Conservation (phyloP, 37 sponge, comb jelly and placozoan genomes). For the Crambe crambe region DNA sequence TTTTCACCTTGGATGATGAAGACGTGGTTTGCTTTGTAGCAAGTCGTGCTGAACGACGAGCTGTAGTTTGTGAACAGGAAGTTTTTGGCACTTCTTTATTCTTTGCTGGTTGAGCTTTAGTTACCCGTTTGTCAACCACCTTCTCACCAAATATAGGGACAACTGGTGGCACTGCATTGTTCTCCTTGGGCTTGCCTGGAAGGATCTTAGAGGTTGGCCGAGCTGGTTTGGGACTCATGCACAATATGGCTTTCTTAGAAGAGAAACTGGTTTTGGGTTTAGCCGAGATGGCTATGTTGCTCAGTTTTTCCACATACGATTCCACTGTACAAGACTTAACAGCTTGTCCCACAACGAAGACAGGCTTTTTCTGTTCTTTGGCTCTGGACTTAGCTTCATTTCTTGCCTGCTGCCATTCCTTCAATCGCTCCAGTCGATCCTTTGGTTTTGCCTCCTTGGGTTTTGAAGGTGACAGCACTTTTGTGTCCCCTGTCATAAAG, state of each 20-base stretch:
- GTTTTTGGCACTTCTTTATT: too few relatives aligned
- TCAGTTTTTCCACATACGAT: not conserved
- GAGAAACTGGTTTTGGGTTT: not conserved
- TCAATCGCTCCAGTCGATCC: constrained; percentile 15
- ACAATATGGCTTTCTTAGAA: not conserved
- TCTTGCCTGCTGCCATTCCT: constrained; percentile 46
- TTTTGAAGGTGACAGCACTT: not conserved
- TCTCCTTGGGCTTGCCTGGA: not conserved
- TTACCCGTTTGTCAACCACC: too few relatives aligned
- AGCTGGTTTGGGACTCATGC: not conserved
- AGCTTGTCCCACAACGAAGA: not conserved
- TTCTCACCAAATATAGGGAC: too few relatives aligned
- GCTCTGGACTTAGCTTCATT: constrained; percentile 32
- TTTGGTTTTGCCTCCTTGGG: not conserved
- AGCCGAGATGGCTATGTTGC: not conserved
- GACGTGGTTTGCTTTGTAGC: not conserved
- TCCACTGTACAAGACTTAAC: not conserved
- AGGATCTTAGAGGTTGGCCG: not conserved
- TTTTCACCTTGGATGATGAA: not conserved
- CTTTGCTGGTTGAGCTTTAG: too few relatives aligned
- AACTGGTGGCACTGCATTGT: not conserved
- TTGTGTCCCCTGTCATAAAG: not conserved
- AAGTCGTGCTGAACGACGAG: not conserved
- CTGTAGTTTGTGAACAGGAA: too few relatives aligned
- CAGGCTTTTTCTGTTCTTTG: constrained; percentile 15